A percentile compares a stretch with the other conserved stretches of the same genome.
These are phyloP conservation scores for Pontoporia blainvillei DNA, from an alignment of 2,113 vertebrate species.

Conservation along the genomic window DNA sequence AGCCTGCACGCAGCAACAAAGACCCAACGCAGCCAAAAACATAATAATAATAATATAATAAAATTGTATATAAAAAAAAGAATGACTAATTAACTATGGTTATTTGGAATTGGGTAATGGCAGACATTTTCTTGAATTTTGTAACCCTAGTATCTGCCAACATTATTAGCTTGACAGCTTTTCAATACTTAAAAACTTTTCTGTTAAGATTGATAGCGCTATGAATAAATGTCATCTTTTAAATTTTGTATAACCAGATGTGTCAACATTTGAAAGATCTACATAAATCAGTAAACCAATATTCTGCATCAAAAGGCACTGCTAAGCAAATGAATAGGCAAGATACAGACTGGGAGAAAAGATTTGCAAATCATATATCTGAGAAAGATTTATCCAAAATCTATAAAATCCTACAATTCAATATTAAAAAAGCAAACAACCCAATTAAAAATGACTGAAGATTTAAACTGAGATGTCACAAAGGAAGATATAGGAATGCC, in stretches of 20 bases:
- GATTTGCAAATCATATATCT: neutral
- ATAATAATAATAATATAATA: too few relatives aligned
- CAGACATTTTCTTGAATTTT: neutral
- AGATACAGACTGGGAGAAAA: neutral
- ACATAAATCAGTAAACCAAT: neutral
- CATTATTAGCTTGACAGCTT: neutral
- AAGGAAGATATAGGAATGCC: neutral
- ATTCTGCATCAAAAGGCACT: neutral
- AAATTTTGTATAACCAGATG: neutral
- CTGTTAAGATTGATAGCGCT: neutral
- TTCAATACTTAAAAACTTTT: neutral
- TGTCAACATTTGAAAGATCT: neutral
- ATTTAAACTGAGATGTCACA: neutral
- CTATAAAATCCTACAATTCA: neutral
- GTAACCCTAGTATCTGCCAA: neutral
- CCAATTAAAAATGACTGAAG: neutral
- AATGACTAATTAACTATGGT: neutral
- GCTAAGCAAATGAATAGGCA: neutral
- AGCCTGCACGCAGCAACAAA: too few relatives aligned
- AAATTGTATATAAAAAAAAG: too few relatives aligned
- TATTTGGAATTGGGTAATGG: neutral
- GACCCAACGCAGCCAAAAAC: too few relatives aligned
- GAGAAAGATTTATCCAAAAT: neutral
- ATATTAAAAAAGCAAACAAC: neutral
- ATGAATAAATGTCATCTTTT: neutral